Evolutionary conservation across 2,888 invertebrate species (phyloP), one percentile per base, ranked within the genome.

Genomic region (Eupsilia transversa): DNA sequence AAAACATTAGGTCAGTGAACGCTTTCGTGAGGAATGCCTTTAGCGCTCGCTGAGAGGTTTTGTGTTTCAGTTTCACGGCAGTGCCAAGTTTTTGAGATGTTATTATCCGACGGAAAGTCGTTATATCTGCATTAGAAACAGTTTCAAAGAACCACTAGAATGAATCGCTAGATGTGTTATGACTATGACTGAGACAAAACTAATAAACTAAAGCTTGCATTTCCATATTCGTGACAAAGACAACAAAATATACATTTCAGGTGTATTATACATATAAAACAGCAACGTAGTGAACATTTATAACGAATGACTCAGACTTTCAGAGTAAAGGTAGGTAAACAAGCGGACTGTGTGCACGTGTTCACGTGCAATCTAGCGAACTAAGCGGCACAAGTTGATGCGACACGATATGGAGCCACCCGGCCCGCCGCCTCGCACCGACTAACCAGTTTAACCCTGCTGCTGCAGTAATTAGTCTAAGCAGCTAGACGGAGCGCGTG

Each of bases 401-500:
- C 86, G 86, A 88, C 89, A 83, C 88, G 87, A 88, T 86, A 87
- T 80, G 84, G 79, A 86, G 88, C 79, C 83, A 80, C 89, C 88
- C 89, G 87, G 84, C 85, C 83, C 83, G 85, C 87, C 87, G 86
- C 68, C 76, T 72, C 63, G 75, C 84, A 80, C 78, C 86, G 87
- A 88, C 93, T 94, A 95, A 95, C 92, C 91, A 92, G 93, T 94
- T 95, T 94, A 94, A 91, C 90, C 90, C 88, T 90, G 91, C 92
- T 92, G 91, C 91, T 92, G 93, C 92, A 93, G 93, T 94, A 95
- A 95, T 96, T 95, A 96, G 93, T 93, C 91, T 93, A 92, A 94
- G 92, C 92, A 93, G 89, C 90, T 89, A 91, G 89, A 91, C 91
- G 89, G 89, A 91, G 91, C 91, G 82, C 89, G 89, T 85, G 87